Base-by-base conservation (phyloP, 2,113 vertebrate genomes). In the Thinocorus orbignyianus region DNA sequence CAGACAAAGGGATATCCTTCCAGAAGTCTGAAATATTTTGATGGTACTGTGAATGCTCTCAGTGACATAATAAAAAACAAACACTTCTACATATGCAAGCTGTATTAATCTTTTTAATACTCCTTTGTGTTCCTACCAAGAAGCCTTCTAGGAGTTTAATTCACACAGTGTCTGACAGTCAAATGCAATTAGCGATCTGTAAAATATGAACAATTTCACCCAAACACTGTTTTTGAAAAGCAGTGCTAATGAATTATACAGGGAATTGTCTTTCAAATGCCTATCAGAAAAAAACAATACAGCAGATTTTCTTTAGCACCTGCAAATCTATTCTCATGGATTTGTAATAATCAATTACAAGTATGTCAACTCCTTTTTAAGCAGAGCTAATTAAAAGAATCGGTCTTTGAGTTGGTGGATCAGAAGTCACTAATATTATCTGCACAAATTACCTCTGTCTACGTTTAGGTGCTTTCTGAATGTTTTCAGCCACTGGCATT, bases 151-250 rank as follows among this genome's bases (percentile, higher is more conserved):
- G 51, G 64, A 85, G 35, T 79, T 90, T 70, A 90, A 92, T 92
- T 93, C 74, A 84, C 51, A 72, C 74, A 84, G n/a, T 70, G 30
- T 58, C 84, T 95, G 80, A 86, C 90, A 96, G 35, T 70, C 60
- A 90, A 85, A 94, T 64, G 91, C 72, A 98, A 97, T 95, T 89
- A 95, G 60, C 19, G 30, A 95, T 76, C 46, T 90, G 41, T 90
- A 94, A 90, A 90, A 77, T 77, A 83, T 4, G 90, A 93, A 83
- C 9, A 54, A 86, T 69, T 73, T 95, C 78, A 95, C 37, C 55
- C 69, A 25, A 91, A 88, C 64, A 86, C 23, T 79, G 79, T 19
- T 48, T 95, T 83, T 86, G 41, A 95, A 92, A 81, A 64, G 64
- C 51, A 90, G 44, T 70, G 79, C 52, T 90, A 93, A 58, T 76